Evolutionary conservation across 1,140 invertebrate species (phyloP), one percentile per base, ranked within the genome.

Genomic region (Drosophila bocqueti): DNA sequence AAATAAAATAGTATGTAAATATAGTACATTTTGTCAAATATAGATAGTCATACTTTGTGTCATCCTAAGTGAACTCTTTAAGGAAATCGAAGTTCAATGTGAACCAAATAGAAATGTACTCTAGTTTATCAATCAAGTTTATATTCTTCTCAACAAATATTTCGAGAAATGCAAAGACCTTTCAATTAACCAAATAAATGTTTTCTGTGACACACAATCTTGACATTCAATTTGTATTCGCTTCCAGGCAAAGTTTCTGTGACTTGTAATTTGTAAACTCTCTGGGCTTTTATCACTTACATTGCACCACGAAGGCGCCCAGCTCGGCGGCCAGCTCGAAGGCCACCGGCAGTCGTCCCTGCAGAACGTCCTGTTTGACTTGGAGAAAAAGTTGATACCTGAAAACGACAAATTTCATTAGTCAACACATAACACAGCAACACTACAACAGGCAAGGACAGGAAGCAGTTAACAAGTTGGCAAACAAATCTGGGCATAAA

Each of bases 321-420:
- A 99, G 94, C 92, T 99, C 98, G 11, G 97, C 96, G n/a, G 97
- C 96, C 54, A 98, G 93, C 79, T 98, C 97, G 92, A 97, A 97
- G 42, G 97, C 95, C 31, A 98, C 97, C 6, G 97, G 96, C 60
- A 99, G 93, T 76, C 97, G 95, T 63, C 98, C 98, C 89, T 97
- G 97, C 18, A 98, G 94, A 76, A 99, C 97, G 92, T 99, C 98
- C 94, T 98, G 97, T 93, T 99, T 98, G 79, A 99, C 95, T 95
- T 99, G 98, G 49, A 99, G 95, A 93, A 98, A 99, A 93, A 99
- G 97, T 94, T 99, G 97, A 94, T 99, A 99, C 94, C 98, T 99
- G 83, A 93, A 93, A 80, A 47, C 73, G 68, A 83, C 65, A 79
- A 79, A 83, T 85, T 79, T 83, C 71, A 91, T 79, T 75, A 77